Evolutionary conservation across 2,888 invertebrate species (phyloP).

Genomic region (Helobdella robusta): DNA sequence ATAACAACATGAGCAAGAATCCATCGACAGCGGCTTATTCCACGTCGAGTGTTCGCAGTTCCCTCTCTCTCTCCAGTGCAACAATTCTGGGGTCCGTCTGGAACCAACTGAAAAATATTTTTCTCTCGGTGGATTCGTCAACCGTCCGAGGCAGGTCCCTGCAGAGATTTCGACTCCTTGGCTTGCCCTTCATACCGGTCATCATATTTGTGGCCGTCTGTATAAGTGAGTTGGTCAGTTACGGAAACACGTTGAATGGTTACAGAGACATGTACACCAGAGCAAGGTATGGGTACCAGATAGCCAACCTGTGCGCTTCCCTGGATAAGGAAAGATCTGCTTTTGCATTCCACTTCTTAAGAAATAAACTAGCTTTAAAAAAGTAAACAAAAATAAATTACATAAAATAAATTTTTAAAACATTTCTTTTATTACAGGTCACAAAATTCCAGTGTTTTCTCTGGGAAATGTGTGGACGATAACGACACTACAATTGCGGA

Average conservation of each 20-base stretch:
- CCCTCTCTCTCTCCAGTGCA: background rate
- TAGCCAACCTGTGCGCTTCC: background rate
- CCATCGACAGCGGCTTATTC: background rate
- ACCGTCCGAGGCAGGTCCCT: background rate
- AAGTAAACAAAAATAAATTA: background rate
- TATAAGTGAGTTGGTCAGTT: constrained; percentile 7
- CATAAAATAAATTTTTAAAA: too few species aligned
- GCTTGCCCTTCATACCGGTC: constrained; percentile 8
- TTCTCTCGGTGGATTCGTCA: constrained; percentile 13
- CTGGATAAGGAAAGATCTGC: constrained; percentile 14
- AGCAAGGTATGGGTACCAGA: background rate
- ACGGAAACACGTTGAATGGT: background rate
- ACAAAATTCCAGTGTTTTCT: too few species aligned
- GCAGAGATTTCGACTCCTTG: constrained; percentile 8
- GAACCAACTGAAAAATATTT: background rate
- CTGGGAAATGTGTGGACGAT: too few species aligned
- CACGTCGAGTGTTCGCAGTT: background rate
- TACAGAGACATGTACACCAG: background rate
- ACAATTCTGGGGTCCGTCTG: background rate
- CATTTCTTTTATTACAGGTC: too few species aligned
- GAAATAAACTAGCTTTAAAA: background rate
- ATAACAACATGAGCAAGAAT: too few species aligned
- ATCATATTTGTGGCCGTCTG: constrained; percentile 1
- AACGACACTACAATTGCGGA: too few species aligned
- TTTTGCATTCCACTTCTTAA: background rate